These are phyloP conservation scores for Tyto alba DNA, from an alignment of 2,113 vertebrate genomes.

Conservation along the genomic window DNA sequence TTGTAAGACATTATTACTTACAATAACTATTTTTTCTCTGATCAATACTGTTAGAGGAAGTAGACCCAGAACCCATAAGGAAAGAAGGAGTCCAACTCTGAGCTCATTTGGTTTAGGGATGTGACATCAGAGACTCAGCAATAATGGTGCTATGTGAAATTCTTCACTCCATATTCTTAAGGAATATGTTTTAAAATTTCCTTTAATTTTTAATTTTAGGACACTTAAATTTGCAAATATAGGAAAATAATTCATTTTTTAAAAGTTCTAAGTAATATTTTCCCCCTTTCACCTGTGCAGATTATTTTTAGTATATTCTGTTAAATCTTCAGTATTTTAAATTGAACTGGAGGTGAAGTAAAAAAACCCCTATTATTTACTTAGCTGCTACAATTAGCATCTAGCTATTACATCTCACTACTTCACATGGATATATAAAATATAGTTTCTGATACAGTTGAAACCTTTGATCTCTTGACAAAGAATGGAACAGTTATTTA, in stretches of 20 bases:
- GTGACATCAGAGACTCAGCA: not conserved
- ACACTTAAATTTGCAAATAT: not conserved
- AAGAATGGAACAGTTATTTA: constrained; percentile 32
- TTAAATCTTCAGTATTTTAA: not conserved
- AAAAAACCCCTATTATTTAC: not conserved
- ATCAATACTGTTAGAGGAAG: not conserved
- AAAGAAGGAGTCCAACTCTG: not conserved
- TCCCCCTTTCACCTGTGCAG: not conserved
- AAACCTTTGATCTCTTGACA: constrained; percentile 8
- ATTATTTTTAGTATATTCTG: not conserved
- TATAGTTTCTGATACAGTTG: not conserved
- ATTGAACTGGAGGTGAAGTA: not conserved
- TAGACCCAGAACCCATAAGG: not conserved
- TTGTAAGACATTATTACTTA: not conserved
- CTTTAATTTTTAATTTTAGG: not conserved
- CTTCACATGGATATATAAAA: not conserved
- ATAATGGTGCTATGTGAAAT: not conserved
- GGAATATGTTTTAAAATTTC: not conserved
- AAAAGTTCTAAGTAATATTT: not conserved
- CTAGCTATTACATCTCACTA: not conserved
- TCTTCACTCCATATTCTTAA: not conserved
- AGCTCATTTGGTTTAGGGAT: not conserved
- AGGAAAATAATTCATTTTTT: not conserved
- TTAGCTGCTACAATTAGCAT: not conserved
- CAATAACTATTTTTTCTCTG: not conserved